A percentile compares a stretch with the other conserved stretches of the same genome.
Evolutionary conservation across 92 coral and sea anemone genomes (phyloP).

Genomic region (Siderastrea radians): DNA sequence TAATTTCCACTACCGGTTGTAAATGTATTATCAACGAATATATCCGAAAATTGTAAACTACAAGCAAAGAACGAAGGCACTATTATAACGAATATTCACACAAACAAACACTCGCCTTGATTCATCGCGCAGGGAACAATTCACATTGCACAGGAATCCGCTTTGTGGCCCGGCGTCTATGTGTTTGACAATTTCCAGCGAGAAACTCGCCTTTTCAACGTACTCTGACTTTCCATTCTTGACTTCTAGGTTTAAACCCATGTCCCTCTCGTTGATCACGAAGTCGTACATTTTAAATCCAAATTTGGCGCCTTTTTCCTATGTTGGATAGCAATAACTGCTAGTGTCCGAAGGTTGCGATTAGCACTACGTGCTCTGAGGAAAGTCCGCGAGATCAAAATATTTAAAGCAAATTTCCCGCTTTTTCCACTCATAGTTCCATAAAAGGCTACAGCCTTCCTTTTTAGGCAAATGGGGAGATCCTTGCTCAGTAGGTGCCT

Average conservation of each 20-base stretch:
- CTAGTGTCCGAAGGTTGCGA: background rate
- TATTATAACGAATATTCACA: no score
- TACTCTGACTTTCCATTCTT: constrained; percentile 15
- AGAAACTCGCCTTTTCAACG: constrained; percentile 41
- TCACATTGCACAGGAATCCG: constrained; percentile 36
- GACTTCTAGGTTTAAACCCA: constrained; percentile 11
- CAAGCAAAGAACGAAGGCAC: background rate
- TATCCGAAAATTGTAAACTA: background rate
- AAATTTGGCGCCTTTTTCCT: no score
- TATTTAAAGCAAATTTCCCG: background rate
- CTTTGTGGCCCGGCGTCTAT: constrained; percentile 36
- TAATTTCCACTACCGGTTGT: no score
- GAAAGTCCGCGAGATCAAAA: background rate
- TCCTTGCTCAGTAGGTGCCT: no score
- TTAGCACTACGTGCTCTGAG: constrained; percentile 3
- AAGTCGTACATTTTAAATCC: no score
- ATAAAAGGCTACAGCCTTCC: background rate
- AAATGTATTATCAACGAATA: background rate
- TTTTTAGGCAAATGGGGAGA: background rate
- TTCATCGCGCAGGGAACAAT: constrained; percentile 40
- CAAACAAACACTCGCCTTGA: background rate
- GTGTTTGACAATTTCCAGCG: constrained; percentile 36
- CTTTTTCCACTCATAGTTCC: background rate
- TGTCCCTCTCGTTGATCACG: constrained; percentile 9
- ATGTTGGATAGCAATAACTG: background rate